Base-by-base conservation (phyloP, 2,888 invertebrate genomes). In the Pristionchus japonicus region DNA sequence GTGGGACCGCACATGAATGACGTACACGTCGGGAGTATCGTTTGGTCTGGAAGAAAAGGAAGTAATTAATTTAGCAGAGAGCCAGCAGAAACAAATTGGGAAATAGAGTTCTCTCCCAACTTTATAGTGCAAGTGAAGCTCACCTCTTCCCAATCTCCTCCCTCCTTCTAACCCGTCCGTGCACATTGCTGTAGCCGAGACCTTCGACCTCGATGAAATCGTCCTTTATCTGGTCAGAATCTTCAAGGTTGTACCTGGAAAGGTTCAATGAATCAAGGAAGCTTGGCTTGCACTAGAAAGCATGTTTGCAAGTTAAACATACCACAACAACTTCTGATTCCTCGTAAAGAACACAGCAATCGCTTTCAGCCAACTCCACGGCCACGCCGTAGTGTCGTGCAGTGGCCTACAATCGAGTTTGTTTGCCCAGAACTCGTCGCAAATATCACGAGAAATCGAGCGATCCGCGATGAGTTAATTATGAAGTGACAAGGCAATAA, bases 321-420 rank as follows among this genome's bases (percentile, higher is more conserved):
- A 77, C 77, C 77, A 77, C 15, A 47, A 77, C 20, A 77, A 27
- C 43, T 77, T 77, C n/a, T 47, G 37, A 77, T 77, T 77, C 37
- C 77, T 27, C n/a, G 43, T 17, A 43, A 77, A 40, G 77, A 77
- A 77, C 4, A 47, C 40, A 3, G 77, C 43, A 11, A 77, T 77
- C 4, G 77, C 43, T 47, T 47, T 77, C n/a, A 40, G 15, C 77
- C 77, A 77, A 11, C 43, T 77, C 43, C 40, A 77, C 11, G 77
- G 77, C 77, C 77, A 77, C 6, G 77, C 23, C 0, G 77, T 47
- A 13, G 13, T 1, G 7, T 77, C 77, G 43, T 77, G 23, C 2
- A 77, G 43, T 2, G 77, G 43, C 27, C 77, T 77, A 7, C 3
- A 74, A 74, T 74, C 13, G 1, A 15, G 31, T 23, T 40, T 20